A percentile compares a stretch with the other conserved stretches of the same genome.
These are phyloP conservation scores for Vultur gryphus DNA, from an alignment of 2,797 vertebrate genomes.

Conservation along the genomic window DNA sequence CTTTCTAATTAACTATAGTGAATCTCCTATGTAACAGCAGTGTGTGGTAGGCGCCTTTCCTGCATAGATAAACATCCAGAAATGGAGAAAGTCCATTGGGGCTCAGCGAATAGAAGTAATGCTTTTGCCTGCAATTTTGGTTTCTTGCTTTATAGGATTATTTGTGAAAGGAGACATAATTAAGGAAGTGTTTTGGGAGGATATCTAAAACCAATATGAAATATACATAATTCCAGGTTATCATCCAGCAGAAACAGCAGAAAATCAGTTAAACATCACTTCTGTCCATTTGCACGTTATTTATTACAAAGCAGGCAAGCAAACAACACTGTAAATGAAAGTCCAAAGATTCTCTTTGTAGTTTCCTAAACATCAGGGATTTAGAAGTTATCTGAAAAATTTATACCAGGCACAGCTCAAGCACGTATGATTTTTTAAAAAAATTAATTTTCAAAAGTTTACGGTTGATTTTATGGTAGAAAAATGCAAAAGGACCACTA, in stretches of 20 bases:
- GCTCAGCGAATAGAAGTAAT: background rate
- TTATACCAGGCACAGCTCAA: background rate
- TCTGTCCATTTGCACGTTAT: background rate
- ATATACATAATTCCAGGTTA: background rate
- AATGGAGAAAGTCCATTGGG: fast-evolving
- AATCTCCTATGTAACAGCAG: fast-evolving
- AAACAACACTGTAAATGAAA: background rate
- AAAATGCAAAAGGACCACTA: background rate
- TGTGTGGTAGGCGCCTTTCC: background rate
- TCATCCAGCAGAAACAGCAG: background rate
- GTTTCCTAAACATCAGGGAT: background rate
- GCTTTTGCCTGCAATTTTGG: background rate
- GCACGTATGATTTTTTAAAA: fast-evolving
- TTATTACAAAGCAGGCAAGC: background rate
- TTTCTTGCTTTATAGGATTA: background rate
- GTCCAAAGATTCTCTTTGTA: background rate
- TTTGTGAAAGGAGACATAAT: background rate
- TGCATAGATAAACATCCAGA: background rate
- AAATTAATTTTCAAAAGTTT: background rate
- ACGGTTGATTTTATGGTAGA: background rate
- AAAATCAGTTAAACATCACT: background rate
- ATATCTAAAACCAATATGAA: background rate
- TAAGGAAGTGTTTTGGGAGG: background rate
- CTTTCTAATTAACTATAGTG: background rate
- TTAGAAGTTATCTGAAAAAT: background rate